A percentile compares a stretch with the other conserved stretches of the same genome.
phyloP scores from a whole-genome alignment of 2,113 vertebrate genomes.

The Varanus komodoensis region DNA sequence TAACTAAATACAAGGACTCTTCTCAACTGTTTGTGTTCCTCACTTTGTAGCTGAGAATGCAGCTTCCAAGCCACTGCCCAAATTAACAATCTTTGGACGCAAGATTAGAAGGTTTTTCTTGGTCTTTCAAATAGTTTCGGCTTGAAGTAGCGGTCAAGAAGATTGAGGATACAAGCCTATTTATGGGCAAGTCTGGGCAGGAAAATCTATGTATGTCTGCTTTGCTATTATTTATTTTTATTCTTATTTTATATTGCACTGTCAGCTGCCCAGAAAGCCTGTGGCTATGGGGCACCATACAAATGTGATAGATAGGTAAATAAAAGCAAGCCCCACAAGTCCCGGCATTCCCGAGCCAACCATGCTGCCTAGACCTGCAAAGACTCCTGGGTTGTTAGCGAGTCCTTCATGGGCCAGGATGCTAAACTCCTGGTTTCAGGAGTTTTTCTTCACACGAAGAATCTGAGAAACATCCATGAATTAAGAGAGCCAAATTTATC shows the following conservation, averaged over 20 bases:
- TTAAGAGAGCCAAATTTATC: background rate
- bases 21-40: background rate
- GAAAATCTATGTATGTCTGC: no score
- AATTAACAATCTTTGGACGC: background rate
- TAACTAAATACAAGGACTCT: rapidly evolving
- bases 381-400: background rate
- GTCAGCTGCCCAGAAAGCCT: no score
- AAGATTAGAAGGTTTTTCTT: background rate
- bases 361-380: no score
- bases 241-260: no score
- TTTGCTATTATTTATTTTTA: no score
- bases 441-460: no score
- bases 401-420: background rate
- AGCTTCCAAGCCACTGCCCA: background rate
- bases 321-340: no score
- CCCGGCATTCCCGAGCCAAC: no score
- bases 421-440: background rate
- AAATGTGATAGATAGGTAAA: no score
- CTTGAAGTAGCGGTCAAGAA: no score
- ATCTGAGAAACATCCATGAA: background rate
- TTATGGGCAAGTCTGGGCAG: no score
- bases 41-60: background rate
- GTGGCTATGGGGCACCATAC: no score
- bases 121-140: background rate
- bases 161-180: background rate